phyloP scores from a whole-genome alignment of 2,797 vertebrate species.

The Odontamblyopus lacepedii region DNA sequence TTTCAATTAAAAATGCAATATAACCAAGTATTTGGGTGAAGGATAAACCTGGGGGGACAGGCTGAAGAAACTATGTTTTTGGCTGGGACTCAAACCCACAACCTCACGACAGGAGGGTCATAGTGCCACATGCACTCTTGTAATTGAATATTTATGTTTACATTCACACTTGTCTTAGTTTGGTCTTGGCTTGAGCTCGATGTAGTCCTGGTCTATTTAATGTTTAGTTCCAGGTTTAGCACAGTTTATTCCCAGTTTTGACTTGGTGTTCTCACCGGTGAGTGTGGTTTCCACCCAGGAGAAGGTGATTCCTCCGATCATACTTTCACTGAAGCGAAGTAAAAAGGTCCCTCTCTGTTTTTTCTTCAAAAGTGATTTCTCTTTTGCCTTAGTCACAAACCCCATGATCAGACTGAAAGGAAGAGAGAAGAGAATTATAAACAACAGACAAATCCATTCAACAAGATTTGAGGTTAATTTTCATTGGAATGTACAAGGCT shows the following conservation, averaged over 20 bases:
- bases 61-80: background rate
- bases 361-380: conserved; percentile 82
- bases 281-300: conserved; percentile 88
- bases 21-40: background rate
- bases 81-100: background rate
- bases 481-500: background rate
- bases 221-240: too few relatives aligned
- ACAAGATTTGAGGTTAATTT: background rate
- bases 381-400: conserved; percentile 87
- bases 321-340: conserved; percentile 91
- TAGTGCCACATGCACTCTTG: background rate
- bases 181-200: too few relatives aligned
- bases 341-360: conserved; percentile 87
- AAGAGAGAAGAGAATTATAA: conserved; percentile 22
- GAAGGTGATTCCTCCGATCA: conserved; percentile 89
- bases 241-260: too few relatives aligned
- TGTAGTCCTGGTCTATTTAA: too few relatives aligned
- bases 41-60: background rate
- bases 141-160: too few relatives aligned
- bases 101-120: background rate
- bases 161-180: too few relatives aligned
- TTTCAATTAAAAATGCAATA: too few relatives aligned
- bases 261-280: conserved; percentile 64
- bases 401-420: conserved; percentile 86
- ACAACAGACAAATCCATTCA: background rate